These are phyloP conservation scores for Calephelis virginiensis DNA, from an alignment of 1,140 invertebrate species.

Conservation along the genomic window DNA sequence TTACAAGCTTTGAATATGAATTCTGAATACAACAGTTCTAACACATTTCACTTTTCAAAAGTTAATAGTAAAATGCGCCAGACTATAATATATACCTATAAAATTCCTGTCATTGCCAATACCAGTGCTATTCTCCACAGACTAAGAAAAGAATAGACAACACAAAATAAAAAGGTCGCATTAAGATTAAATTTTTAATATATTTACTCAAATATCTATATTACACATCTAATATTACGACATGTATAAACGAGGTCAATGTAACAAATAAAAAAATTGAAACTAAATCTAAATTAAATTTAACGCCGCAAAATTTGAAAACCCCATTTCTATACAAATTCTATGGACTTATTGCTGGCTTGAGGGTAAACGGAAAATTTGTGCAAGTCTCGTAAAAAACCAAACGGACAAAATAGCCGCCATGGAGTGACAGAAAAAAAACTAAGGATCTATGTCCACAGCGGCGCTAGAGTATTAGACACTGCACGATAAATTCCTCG, in stretches of 20 bases:
- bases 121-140: conserved; percentile 21
- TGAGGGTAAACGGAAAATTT: conserved; percentile 33
- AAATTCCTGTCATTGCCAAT: conserved; percentile 12
- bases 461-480: conserved; percentile 43
- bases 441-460: conserved; percentile 23
- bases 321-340: conserved; percentile 45
- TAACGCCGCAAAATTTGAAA: conserved; percentile 42
- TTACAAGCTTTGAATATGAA: not conserved
- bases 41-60: not conserved
- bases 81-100: too few species aligned
- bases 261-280: conserved; percentile 52
- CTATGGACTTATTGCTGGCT: conserved; percentile 33
- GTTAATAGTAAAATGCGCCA: not conserved
- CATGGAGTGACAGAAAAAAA: conserved; percentile 23
- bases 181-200: conserved; percentile 42
- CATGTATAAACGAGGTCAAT: conserved; percentile 60
- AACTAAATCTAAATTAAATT: conserved; percentile 45
- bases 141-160: conserved; percentile 34
- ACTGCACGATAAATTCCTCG: conserved; percentile 29
- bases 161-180: conserved; percentile 37
- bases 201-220: conserved; percentile 64
- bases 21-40: not conserved
- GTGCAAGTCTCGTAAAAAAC: conserved; percentile 29
- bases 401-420: conserved; percentile 21
- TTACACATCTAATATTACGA: conserved; percentile 73